phyloP scores from a whole-genome alignment of 2,113 vertebrate species.

The Calcarius ornatus region DNA sequence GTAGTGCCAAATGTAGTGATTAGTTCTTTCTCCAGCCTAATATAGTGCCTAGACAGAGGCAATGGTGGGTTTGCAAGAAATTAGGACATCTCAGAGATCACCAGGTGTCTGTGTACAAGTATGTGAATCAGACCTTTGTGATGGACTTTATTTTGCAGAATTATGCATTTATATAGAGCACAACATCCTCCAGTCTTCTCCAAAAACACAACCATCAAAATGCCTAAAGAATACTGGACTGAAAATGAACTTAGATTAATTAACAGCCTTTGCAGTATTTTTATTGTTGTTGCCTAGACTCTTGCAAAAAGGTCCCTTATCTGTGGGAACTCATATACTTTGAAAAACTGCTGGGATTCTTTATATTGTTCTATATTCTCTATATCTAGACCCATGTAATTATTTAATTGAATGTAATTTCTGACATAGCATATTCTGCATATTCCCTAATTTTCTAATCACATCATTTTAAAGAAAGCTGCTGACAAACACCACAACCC shows the following conservation, averaged over 20 bases:
- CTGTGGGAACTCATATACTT: background rate
- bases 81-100: background rate
- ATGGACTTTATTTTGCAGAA: background rate
- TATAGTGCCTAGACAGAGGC: background rate
- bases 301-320: background rate
- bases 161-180: background rate
- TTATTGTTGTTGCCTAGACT: background rate
- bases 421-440: background rate
- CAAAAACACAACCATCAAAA: background rate
- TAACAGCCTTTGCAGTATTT: background rate
- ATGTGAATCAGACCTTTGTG: background rate
- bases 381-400: background rate
- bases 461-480: background rate
- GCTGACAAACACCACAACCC: background rate
- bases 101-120: background rate
- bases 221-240: background rate
- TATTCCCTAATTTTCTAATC: background rate
- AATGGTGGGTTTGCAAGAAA: background rate
- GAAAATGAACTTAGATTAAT: background rate
- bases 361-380: background rate
- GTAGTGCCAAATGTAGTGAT: background rate
- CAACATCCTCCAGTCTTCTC: background rate
- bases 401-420: background rate
- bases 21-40: background rate
- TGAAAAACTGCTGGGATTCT: background rate